Base-by-base conservation (phyloP, 2,113 vertebrate species). In the Oryzias javanicus region DNA sequence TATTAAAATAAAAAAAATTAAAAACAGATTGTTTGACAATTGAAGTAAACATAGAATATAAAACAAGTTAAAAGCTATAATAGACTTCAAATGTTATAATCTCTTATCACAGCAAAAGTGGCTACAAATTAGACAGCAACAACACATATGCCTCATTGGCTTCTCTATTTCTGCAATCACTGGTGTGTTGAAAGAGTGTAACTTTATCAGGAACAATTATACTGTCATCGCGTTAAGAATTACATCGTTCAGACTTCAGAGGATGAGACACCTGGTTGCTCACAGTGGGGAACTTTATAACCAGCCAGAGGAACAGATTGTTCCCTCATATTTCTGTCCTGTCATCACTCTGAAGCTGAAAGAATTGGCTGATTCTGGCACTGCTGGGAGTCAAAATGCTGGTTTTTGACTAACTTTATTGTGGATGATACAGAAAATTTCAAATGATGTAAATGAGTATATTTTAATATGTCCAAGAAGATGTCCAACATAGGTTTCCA, bases 281-380 rank as follows among this genome's bases (percentile, higher is more conserved):
- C 77, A 64, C 83, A 78, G 76, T 63, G 45, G 68, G 79, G 44
- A 55, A 57, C 64, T 67, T 65, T 55, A 78, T 60, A 71, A 73
- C 78, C 67, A 66, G 73, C 69, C 15, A 18, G 44, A 62, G 57
- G 82, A 90, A 80, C 85, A 83, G 76, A 87, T 77, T 88, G 74
- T 74, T 64, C 65, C 64, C 74, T 80, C 61, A 64, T 22, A 75
- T 67, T 86, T 89, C 64, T 88, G 81, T 73, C 52, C 45, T 6
- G 63, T 88, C 80, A 86, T 88, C 83, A 75, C 70, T 82, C 84
- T 62, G 18, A 20, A 66, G 74, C 74, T 71, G 71, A 70, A 50
- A 79, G 45, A 79, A 76, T 58, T 64, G 72, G 79, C 82, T 81
- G 71, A 84, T 84, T 67, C 67, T 74, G 53, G 68, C 64, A 66